A percentile compares a stretch with the other conserved stretches of the same genome.
These are phyloP conservation scores for Riparia riparia DNA, from an alignment of 2,113 vertebrate species.

Conservation along the genomic window DNA sequence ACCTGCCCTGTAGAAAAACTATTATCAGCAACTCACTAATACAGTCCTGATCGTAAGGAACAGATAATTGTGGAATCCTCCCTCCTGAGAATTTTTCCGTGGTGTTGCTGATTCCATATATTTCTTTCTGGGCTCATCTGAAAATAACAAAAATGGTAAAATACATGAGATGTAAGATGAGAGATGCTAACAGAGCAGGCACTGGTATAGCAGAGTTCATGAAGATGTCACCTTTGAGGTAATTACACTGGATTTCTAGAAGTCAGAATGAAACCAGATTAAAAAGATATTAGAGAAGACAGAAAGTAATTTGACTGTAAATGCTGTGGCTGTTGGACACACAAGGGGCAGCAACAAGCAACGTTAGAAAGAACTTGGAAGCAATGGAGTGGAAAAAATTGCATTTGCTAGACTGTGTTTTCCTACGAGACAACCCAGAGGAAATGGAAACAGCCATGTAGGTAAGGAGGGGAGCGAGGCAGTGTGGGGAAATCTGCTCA, in stretches of 20 bases:
- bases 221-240: conserved; percentile 18
- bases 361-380: neutral
- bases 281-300: conserved; percentile 33
- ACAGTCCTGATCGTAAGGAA: neutral
- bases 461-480: neutral
- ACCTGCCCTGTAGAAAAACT: neutral
- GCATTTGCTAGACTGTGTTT: neutral
- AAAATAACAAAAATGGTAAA: neutral
- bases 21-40: neutral
- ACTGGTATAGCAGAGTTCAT: neutral
- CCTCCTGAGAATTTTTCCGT: neutral
- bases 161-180: neutral
- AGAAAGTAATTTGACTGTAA: conserved; percentile 17
- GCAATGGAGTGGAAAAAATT: conserved; percentile 33
- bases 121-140: neutral
- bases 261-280: neutral
- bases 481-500: neutral
- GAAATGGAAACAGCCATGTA: neutral
- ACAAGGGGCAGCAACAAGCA: neutral
- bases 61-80: neutral
- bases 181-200: neutral
- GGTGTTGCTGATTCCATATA: neutral
- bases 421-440: neutral
- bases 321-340: neutral
- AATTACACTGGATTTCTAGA: neutral